These are phyloP conservation scores for Naja naja DNA, from an alignment of 2,113 vertebrate species.

Conservation along the genomic window DNA sequence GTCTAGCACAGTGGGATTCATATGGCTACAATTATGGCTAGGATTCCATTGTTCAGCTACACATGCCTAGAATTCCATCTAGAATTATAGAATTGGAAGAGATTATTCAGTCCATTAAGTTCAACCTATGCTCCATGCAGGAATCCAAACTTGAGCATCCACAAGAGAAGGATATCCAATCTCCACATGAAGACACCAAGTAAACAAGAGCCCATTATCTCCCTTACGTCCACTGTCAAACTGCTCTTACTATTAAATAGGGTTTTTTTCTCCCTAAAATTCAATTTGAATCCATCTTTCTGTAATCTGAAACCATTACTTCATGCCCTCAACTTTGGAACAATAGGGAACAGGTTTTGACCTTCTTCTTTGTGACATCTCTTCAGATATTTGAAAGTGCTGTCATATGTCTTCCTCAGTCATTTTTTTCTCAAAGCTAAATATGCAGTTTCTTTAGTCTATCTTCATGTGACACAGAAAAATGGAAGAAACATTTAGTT, in stretches of 20 bases:
- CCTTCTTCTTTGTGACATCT: not conserved
- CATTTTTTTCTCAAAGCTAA: not conserved
- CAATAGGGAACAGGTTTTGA: not conserved
- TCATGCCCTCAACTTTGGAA: not conserved
- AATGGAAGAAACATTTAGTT: not conserved
- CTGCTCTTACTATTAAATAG: not conserved
- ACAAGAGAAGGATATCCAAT: not conserved
- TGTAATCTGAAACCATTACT: not conserved
- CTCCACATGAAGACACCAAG: not conserved
- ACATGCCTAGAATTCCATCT: not conserved
- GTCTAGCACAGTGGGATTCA: not conserved
- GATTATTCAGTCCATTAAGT: not conserved
- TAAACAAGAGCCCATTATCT: not conserved
- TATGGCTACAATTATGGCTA: not conserved
- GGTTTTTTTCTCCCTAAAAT: not conserved
- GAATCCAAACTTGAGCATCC: not conserved
- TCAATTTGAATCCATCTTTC: not conserved
- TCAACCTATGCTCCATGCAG: not conserved
- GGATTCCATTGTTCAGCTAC: not conserved
- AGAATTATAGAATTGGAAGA: not conserved
- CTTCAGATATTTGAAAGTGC: not conserved
- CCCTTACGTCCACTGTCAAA: not conserved
- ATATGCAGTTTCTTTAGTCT: not conserved
- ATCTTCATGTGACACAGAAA: not conserved
- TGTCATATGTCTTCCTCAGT: not conserved